Evolutionary conservation across 2,888 invertebrate species (phyloP), one percentile per base, ranked within the genome.

Genomic region (Aphodius granarius): DNA sequence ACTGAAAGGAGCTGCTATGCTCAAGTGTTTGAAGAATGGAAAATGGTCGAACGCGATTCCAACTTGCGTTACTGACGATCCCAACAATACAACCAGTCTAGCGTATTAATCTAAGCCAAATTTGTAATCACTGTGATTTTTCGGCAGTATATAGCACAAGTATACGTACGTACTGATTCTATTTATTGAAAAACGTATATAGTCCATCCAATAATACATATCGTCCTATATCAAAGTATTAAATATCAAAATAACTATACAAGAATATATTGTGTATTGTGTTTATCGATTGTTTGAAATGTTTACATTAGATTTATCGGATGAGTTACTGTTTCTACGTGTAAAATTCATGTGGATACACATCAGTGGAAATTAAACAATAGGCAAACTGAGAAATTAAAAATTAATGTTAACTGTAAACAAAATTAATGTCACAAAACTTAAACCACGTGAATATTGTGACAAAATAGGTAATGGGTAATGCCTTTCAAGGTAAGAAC

Each of bases 41-140:
- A 94, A 95, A 88, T 96, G 95, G 95, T 95, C 95, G 0, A 94
- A 93, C 83, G 93, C 94, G 0, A 94, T 95, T 79, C 95, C 95
- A 0, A 92, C 93, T 5, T 96, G 96, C 86, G 82, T 87, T 20
- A 73, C 78, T 23, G 77, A 78, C 13, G 76, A 73, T 66, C 71
- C 77, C 22, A 66, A 3, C 13, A 68, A 68, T 21, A 21, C 68
- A n/a, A 68, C 68, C 15, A 43, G 43, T 43, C 22, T 68, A 65
- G 19, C 6, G 68, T 68, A 68, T 68, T 68, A 68, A 20, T 0
- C n/a, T 20, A 20, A 68, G 13, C 9, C 20, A 9, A 68, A 20
- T 68, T 68, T 21, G 18, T 68, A 68, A 68, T 20, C 43, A 43
- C 68, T 68, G 68, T 68, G 68, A 68, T 68, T 20, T 19, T 68